Conservation (phyloP, 2,888 invertebrate species). For the Alcis repandata region DNA sequence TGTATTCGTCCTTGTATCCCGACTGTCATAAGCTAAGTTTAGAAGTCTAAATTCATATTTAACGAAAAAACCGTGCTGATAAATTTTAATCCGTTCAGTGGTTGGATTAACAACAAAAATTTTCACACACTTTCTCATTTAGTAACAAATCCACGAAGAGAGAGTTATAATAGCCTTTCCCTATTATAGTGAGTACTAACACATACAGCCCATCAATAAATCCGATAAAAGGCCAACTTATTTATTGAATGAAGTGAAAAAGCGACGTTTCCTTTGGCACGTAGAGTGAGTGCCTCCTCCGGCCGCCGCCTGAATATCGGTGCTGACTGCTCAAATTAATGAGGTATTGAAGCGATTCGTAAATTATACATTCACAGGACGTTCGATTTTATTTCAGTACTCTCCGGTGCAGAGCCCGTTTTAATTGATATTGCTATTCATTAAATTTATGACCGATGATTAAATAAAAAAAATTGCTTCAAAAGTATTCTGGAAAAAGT, state of each 20-base stretch:
- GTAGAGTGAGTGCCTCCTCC: not conserved
- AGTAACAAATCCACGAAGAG: too few relatives aligned
- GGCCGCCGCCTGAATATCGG: not conserved
- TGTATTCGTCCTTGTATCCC: too few relatives aligned
- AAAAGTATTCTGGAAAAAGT: too few relatives aligned
- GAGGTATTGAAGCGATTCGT: constrained; percentile 3
- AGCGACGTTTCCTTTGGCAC: not conserved
- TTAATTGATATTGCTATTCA: constrained; percentile 12
- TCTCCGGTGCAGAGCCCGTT: not conserved
- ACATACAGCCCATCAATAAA: constrained; percentile 3
- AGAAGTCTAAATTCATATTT: too few relatives aligned
- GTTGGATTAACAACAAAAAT: too few relatives aligned
- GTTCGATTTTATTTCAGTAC: constrained; percentile 16
- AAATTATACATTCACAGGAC: constrained; percentile 7
- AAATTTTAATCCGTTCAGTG: too few relatives aligned
- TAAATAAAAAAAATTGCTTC: too few relatives aligned
- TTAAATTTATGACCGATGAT: not conserved
- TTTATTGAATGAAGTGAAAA: constrained; percentile 11
- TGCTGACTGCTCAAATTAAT: constrained; percentile 2
- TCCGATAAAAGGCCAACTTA: constrained; percentile 4
- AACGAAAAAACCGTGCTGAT: too few relatives aligned
- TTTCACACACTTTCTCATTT: too few relatives aligned
- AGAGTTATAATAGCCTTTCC: not conserved
- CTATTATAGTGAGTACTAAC: not conserved
- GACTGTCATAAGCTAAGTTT: too few relatives aligned